Evolutionary conservation across 2,888 invertebrate genomes (phyloP).

Genomic region (Alitta virens): DNA sequence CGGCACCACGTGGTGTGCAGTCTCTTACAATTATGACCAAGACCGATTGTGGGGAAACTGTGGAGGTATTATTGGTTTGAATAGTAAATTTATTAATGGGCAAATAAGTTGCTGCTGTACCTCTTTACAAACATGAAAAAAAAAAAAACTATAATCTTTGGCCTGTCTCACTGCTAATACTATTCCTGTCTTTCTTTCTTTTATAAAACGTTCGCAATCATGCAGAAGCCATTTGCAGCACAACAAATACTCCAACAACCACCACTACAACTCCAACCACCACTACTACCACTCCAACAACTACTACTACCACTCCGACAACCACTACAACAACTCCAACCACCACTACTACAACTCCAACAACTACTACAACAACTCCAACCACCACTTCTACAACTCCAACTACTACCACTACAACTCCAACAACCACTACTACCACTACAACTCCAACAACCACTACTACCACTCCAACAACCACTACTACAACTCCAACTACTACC

Average conservation of each 20-base stretch:
- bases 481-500: not conserved
- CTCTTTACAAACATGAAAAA: too few relatives aligned
- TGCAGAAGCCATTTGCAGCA: too few relatives aligned
- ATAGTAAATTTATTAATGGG: too few relatives aligned
- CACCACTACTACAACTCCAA: not conserved
- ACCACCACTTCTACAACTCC: not conserved
- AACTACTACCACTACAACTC: not conserved
- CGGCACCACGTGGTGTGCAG: too few relatives aligned
- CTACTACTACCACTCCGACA: not conserved
- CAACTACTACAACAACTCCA: not conserved
- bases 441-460: not conserved
- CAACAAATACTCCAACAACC: not conserved
- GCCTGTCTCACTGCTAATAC: too few relatives aligned
- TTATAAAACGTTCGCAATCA: too few relatives aligned
- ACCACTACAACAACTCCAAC: not conserved
- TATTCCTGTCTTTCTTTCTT: too few relatives aligned
- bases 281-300: not conserved
- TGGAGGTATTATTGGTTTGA: too few relatives aligned
- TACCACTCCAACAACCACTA: not conserved
- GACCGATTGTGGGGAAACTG: too few relatives aligned
- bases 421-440: not conserved
- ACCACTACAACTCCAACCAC: not conserved
- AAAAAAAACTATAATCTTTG: too few relatives aligned
- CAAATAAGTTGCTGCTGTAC: too few relatives aligned
- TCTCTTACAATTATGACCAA: too few relatives aligned